A percentile compares a stretch with the other conserved stretches of the same genome.
Evolutionary conservation across 2,888 invertebrate genomes (phyloP).

Genomic region (Oxytorus armatus): DNA sequence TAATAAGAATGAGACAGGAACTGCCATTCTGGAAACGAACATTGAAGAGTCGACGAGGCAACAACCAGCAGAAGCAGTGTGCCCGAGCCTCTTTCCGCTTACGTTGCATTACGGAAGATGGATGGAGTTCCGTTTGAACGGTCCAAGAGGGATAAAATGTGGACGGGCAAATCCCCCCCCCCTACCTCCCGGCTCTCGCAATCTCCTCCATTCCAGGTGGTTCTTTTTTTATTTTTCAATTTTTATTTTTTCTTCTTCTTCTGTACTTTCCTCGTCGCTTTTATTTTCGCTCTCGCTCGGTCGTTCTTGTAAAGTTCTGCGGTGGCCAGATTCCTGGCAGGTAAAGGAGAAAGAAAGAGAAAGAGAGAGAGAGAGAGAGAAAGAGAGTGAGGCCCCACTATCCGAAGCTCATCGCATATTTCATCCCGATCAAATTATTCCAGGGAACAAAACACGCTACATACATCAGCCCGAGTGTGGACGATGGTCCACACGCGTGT

Average conservation of each 20-base stretch:
- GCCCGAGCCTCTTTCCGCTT: conserved; percentile 33
- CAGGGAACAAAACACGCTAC: conserved; percentile 75
- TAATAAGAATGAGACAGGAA: conserved; percentile 6
- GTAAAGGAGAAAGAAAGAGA: conserved; percentile 32
- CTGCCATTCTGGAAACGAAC: neutral
- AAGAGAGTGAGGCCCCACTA: conserved; percentile 69
- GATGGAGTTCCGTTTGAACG: conserved; percentile 73
- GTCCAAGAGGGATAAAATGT: conserved; percentile 71
- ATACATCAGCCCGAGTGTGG: conserved; percentile 68
- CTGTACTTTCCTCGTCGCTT: conserved; percentile 33
- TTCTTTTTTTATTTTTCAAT: conserved; percentile 25
- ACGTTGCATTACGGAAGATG: conserved; percentile 74
- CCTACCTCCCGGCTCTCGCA: conserved; percentile 60
- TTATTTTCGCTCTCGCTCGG: conserved; percentile 39
- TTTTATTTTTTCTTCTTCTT: conserved; percentile 6
- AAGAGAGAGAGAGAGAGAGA: conserved; percentile 21
- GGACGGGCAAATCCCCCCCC: conserved; percentile 59
- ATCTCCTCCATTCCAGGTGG: conserved; percentile 56
- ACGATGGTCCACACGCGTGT: conserved; percentile 40
- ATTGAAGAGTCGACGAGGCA: neutral
- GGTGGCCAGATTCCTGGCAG: conserved; percentile 43
- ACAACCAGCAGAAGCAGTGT: conserved; percentile 4
- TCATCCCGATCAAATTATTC: conserved; percentile 78
- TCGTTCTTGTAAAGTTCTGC: conserved; percentile 11
- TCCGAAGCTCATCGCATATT: conserved; percentile 77